Evolutionary conservation across 2,888 invertebrate species (phyloP), one percentile per base, ranked within the genome.

Genomic region (Exephanes ischioxanthus): DNA sequence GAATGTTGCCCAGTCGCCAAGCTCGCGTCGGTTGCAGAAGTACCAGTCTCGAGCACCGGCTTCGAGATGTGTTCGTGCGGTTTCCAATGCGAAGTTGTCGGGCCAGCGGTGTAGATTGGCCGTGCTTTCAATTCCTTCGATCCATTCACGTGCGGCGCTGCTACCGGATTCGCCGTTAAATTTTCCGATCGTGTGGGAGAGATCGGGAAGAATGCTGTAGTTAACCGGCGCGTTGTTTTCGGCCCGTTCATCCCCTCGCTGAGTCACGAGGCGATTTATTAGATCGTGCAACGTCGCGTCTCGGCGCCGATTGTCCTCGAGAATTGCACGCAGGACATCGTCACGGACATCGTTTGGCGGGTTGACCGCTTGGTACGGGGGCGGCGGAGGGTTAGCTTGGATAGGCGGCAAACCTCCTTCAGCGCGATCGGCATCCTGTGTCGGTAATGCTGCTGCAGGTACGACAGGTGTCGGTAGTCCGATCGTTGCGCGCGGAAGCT

Each of bases 61-160:
- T 6, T 22, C 14, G 14, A 78, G 68, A 55, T 68, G 78, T 19
- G 55, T 37, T 3, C 78, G 67, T 1, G 78, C 68, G 1, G 78
- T 68, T 16, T 78, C 68, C 19, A 78, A 22, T 6, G 78, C 70
- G 16, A 78, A 41, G 16, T 45, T 78, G 7, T 48, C 78, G 6
- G 78, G 70, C 78, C 78, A 78, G 19, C 70, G 67, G 22, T 78
- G 78, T 19, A 78, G 33, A n/a, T 41, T 78, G 1, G 68, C 68
- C 37, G 53, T 68, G 51, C 78, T 78, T 19, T 68, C 68, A 1
- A 78, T 37, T 3, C 26, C 30, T 2, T 67, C 67, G 37, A 68
- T 53, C 68, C 78, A 78, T 22, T 78, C 78, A 0, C 37, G 51
- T 2, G 78, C 68, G 4, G 37, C 33, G n/a, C 37, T 16, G 1